Base-by-base conservation (phyloP, 1,140 invertebrate genomes). In the Trinorchestia longiramus region DNA sequence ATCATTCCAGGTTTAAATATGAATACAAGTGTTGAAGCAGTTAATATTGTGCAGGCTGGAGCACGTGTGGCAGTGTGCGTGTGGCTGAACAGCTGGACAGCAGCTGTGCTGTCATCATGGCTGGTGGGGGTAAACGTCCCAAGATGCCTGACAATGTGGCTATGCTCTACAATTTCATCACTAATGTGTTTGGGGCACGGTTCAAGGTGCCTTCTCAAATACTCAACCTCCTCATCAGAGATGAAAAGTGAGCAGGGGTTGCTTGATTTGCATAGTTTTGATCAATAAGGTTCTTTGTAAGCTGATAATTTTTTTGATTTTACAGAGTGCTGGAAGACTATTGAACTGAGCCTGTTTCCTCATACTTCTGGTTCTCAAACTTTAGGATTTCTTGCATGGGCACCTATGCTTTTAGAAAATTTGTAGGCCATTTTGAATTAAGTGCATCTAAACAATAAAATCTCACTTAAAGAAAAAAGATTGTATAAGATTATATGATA, bases 101-200 rank as follows among this genome's bases (percentile, higher is more conserved):
- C 92, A 94, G 92, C 92, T 94, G 92, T 94, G 92, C 92, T 17
- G 92, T 94, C 17, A 45, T 94, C 43, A 94, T 94, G 92, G 92
- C 92, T 47, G 92, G 92, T 94, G 92, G 92, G 40, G 92, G 92
- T 44, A 94, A 94, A 44, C 92, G 92, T 0, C 92, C 92, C 40
- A 94, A 94, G 92, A 94, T 94, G 44, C 92, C 92, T 40, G 92
- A 94, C 92, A 94, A 94, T 45, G 92, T 94, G 15, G 92, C 92
- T 15, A 94, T 94, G 92, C 92, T 94, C 43, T 94, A 94, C 44
- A 94, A 94, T 44, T 94, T 94, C 40, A 17, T 43, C 44, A 94
- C 92, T 44, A 94, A 94, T 94, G 92, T 94, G 43, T 94, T 94
- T 45, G 92, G 92, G 11, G 92, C 92, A 40, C 92, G 92, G 15